A percentile compares a stretch with the other conserved stretches of the same genome.
These are phyloP conservation scores for Portunus trituberculatus DNA, from an alignment of 1,140 invertebrate genomes.

Conservation along the genomic window DNA sequence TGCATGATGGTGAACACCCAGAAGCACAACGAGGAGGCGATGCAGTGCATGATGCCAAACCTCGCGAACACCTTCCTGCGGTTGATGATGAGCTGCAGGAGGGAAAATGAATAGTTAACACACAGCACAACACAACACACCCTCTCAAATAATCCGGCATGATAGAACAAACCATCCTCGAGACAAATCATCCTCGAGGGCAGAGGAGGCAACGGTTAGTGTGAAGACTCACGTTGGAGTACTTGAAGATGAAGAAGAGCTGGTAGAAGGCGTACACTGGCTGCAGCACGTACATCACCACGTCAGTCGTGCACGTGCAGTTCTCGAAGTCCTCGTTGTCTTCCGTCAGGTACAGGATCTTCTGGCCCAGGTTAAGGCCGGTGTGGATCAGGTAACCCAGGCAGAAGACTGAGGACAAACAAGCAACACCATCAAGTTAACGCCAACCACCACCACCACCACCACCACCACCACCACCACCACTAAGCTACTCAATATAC, in stretches of 20 bases:
- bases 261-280: conserved; percentile 87
- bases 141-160: no score
- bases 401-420: conserved; percentile 84
- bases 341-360: conserved; percentile 83
- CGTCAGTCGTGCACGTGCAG: conserved; percentile 81
- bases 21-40: conserved; percentile 87
- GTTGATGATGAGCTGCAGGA: conserved; percentile 84
- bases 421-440: background rate
- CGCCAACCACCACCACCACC: no score
- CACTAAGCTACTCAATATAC: no score
- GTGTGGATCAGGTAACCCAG: conserved; percentile 87
- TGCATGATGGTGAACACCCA: conserved; percentile 88
- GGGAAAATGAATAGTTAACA: background rate
- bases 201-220: background rate
- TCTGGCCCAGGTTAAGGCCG: conserved; percentile 84
- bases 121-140: background rate
- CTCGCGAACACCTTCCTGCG: conserved; percentile 83
- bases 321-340: conserved; percentile 81
- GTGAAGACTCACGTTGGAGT: conserved; percentile 85
- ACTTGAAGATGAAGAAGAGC: conserved; percentile 89
- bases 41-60: conserved; percentile 88
- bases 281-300: conserved; percentile 84
- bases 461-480: no score
- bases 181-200: background rate
- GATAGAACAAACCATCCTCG: no score